phyloP scores from a whole-genome alignment of 2,797 vertebrate genomes.

The Carcharodon carcharias region DNA sequence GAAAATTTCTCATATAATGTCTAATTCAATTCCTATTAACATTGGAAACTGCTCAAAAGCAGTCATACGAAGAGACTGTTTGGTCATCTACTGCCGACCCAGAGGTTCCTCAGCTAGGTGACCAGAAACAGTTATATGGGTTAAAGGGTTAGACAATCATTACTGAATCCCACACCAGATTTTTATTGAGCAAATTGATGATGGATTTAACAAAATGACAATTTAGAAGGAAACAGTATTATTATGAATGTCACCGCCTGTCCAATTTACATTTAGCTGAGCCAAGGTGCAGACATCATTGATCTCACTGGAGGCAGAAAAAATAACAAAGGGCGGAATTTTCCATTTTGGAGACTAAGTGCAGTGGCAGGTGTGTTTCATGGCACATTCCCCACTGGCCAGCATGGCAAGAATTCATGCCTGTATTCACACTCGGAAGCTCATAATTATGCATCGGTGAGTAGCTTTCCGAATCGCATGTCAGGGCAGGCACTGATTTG shows the following conservation, averaged over 20 bases:
- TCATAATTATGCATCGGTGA: too few relatives aligned
- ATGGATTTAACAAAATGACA: background rate
- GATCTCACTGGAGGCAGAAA: background rate
- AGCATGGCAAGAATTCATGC: too few relatives aligned
- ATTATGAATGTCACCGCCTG: background rate
- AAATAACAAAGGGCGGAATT: background rate
- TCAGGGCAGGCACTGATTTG: too few relatives aligned
- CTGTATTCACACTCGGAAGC: too few relatives aligned
- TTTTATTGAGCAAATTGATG: background rate
- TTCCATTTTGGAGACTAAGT: too few relatives aligned
- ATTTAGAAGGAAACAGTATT: background rate
- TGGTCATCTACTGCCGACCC: background rate
- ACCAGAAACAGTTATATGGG: background rate
- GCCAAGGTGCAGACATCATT: background rate
- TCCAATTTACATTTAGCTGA: background rate
- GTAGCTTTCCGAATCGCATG: too few relatives aligned
- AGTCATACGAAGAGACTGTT: background rate
- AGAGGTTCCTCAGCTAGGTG: background rate
- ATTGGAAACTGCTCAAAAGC: background rate
- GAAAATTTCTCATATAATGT: background rate
- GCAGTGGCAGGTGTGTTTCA: too few relatives aligned
- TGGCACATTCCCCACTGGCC: too few relatives aligned
- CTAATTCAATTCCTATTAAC: conserved; percentile 8
- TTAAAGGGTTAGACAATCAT: conserved; percentile 15
- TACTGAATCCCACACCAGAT: background rate